Conservation (phyloP, 2,113 vertebrate genomes). For the Vidua chalybeata region DNA sequence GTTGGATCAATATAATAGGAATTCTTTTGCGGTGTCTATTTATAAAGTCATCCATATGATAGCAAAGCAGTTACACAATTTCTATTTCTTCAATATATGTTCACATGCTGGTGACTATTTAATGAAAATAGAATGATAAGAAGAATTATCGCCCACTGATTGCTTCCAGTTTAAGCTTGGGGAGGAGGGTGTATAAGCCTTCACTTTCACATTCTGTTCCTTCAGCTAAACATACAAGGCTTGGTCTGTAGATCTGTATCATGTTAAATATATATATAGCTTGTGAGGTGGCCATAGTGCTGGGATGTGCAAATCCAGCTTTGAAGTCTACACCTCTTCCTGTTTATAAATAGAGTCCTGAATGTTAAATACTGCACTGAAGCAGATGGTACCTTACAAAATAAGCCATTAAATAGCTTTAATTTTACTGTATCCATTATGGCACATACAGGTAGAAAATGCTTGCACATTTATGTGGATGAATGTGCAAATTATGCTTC, state of each 20-base stretch:
- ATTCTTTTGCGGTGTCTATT: background rate
- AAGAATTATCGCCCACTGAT: conserved; percentile 66
- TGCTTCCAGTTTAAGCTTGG: conserved; percentile 69
- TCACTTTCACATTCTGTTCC: conserved; percentile 31
- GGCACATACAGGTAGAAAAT: background rate
- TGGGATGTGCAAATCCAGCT: conserved; percentile 74
- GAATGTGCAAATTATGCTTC: background rate
- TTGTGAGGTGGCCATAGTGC: conserved; percentile 83
- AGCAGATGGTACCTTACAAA: conserved; percentile 29
- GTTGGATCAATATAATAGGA: background rate
- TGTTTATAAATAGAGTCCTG: conserved; percentile 78
- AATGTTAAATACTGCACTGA: conserved; percentile 66
- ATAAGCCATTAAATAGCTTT: background rate
- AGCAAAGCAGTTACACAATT: conserved; percentile 8
- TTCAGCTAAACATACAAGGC: conserved; percentile 53
- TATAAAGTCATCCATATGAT: background rate
- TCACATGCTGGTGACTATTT: conserved; percentile 49
- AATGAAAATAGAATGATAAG: conserved; percentile 63
- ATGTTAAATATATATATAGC: conserved; percentile 71
- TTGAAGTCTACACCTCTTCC: conserved; percentile 75
- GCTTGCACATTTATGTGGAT: background rate
- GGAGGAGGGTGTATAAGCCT: conserved; percentile 40
- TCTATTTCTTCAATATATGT: background rate
- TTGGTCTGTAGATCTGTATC: conserved; percentile 50
- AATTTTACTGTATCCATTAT: background rate